Base-by-base conservation (phyloP, 1,140 invertebrate species). In the Leptinotarsa texana region DNA sequence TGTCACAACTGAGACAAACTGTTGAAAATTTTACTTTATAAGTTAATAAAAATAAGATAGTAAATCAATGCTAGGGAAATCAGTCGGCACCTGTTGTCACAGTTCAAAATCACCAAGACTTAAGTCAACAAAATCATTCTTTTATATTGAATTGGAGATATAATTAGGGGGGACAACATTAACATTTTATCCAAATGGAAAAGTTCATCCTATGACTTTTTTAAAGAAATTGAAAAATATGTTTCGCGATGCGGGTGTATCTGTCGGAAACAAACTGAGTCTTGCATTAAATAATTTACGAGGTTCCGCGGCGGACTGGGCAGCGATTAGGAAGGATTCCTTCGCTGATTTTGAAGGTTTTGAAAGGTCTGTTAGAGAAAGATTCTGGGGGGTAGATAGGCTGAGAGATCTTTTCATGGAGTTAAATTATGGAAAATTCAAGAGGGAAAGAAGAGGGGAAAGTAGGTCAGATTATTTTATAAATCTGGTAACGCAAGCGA, bases 61-160 rank as follows among this genome's bases (percentile, higher is more conserved):
- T 33, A 33, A 33, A 33, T 33, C 27, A 33, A 33, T 33, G 27
- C 1, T 6, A 33, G 27, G 27, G 27, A 6, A 33, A 33, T 33
- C 27, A 33, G 27, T 33, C 27, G 27, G 27, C 27, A 8, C 27
- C 27, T 8, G 27, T 33, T 33, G 27, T 8, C 6, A 6, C 27
- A 6, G 27, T 33, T 33, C 27, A 33, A 33, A 33, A 33, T 33
- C 5, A 33, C 6, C 27, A 33, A 33, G 6, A 33, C 27, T 8
- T 8, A 33, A 6, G 8, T 33, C 27, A 33, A 33, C 27, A 33
- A 33, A 33, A 67, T 67, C 17, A 67, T 18, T 71, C 69, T 61
- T 71, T 63, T 61, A 71, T 71, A 17, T 71, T 61, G 69, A 71
- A 71, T 27, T 71, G 69, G 69, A 71, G 48, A n/a, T n/a, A 61